Evolutionary conservation across 1,140 invertebrate genomes (phyloP), one percentile per base, ranked within the genome.

Genomic region (Vollenhovia emeryi): DNA sequence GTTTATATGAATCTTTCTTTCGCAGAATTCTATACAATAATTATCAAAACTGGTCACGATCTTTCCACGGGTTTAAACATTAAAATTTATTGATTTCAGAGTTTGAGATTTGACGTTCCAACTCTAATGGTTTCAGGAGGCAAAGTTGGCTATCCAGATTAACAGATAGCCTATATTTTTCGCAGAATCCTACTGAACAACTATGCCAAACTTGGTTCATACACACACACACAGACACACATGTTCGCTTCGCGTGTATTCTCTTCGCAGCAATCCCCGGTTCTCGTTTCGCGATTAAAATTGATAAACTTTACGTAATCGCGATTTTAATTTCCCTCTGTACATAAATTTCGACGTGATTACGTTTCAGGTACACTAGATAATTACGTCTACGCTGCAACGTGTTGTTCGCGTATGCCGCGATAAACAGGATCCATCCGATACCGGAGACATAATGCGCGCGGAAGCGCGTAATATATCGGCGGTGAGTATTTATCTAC

Each of bases 401-500:
- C 11, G 21, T 13, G 24, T 43, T 57, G 11, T 62, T 76, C 15
- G n/a, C 18, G 24, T 36, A 33, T 13, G 24, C 36, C 5, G 5
- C 30, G 30, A 18, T 69, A 40, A 68, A 30, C 18, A 33, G 18
- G 15, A 43, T 71, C 24, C 66, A 43, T 73, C 36, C 36, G 62
- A 27, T 33, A 18, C 9, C 40, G 11, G 43, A 52, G 33, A 52
- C 48, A 8, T 60, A 71, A 48, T 66, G 27, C 45, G 24, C 64
- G 48, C 43, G 21, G 43, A 71, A 43, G 33, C 50, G n/a, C n/a
- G 43, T 50, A 48, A 80, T 52, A 30, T 78, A 62, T 66, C 75
- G 59, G 33, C 30, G 21, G 33, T 30, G 33, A 57, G 33, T 18
- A 33, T 57, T 80, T 80, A 80, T 80, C 57, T 80, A 52, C 64